Base-by-base conservation (phyloP, 2,113 vertebrate genomes). In the Notiomystis cincta region DNA sequence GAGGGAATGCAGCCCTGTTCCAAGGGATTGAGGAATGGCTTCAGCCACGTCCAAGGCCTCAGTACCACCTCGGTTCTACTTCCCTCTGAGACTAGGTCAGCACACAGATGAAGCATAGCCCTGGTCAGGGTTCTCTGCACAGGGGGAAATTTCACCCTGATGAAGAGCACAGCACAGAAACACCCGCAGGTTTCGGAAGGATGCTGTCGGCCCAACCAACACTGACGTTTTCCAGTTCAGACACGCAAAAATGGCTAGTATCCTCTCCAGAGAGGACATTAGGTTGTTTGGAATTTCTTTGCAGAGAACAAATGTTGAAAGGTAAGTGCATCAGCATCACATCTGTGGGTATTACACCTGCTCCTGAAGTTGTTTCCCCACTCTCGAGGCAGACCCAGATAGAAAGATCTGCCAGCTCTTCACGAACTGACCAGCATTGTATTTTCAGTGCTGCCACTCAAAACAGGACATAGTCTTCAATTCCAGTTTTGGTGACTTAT, bases 91-190 rank as follows among this genome's bases (percentile, higher is more conserved):
- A 47, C 35, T 50, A 73, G 48, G 37, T 51, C 44, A 90, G 64
- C 56, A 64, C 75, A 83, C 65, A 90, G 60, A 82, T 66, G 75
- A 94, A 94, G 67, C 88, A 91, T 19, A 78, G 64, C 42, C 35
- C 64, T 77, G 73, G 90, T 94, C 60, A 95, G 54, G 92, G 79
- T 45, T 81, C 93, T 83, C 53, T 94, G 90, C 85, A 88, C 85
- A 90, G 64, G 90, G 78, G 88, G 64, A 95, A 95, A 95, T 95
- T 77, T 95, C 76, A 93, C 44, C 12, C 9, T 7, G 10, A 3
- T 56, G n/a, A 94, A 90, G 60, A 87, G 30, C 57, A 70, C 11
- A 25, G 30, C 31, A 70, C 0, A 2, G 69, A 69, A 81, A 60
- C 54, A 82, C 64, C 6, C 2, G 0, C 60, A 71, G 38, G 23